A percentile compares a stretch with the other conserved stretches of the same genome.
These are phyloP conservation scores for Takifugu ocellatus DNA, from an alignment of 2,797 vertebrate species.

Conservation along the genomic window DNA sequence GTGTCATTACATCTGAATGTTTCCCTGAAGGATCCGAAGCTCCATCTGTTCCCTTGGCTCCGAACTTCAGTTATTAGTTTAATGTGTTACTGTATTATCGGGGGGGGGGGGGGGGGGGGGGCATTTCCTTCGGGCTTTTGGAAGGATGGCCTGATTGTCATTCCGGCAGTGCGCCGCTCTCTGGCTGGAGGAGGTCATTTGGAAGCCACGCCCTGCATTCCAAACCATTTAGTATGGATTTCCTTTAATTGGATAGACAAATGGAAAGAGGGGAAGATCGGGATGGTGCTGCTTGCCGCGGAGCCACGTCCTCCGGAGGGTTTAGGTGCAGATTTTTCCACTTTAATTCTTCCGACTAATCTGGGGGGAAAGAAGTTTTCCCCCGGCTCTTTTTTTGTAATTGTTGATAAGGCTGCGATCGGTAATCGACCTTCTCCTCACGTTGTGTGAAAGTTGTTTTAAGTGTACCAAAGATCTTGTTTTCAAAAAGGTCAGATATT, in stretches of 20 bases:
- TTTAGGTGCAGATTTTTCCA: conserved; percentile 14
- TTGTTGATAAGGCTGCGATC: conserved; percentile 2
- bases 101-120: not conserved
- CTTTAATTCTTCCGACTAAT: conserved; percentile 14
- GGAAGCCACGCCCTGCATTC: conserved; percentile 57
- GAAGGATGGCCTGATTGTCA: conserved; percentile 42
- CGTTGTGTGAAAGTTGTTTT: conserved; percentile 19
- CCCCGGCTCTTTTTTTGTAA: conserved; percentile 3
- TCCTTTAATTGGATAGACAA: conserved; percentile 70
- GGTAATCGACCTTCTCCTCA: not conserved
- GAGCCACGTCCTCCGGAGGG: conserved; percentile 14
- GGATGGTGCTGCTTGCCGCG: conserved; percentile 14
- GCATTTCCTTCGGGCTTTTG: conserved; percentile 11
- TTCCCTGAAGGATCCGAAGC: too few relatives aligned
- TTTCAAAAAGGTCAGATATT: conserved; percentile 69
- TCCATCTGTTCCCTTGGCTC: too few relatives aligned
- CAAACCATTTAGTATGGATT: conserved; percentile 61
- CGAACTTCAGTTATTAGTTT: not conserved
- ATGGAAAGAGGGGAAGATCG: conserved; percentile 45
- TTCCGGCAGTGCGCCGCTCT: conserved; percentile 45
- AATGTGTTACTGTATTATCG: not conserved
- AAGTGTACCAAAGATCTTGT: conserved; percentile 40
- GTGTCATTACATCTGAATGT: too few relatives aligned
- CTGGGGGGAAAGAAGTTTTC: conserved; percentile 7
- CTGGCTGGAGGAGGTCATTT: conserved; percentile 53